Evolutionary conservation across 2,888 invertebrate species (phyloP).

Genomic region (Trachelus troglodyta): DNA sequence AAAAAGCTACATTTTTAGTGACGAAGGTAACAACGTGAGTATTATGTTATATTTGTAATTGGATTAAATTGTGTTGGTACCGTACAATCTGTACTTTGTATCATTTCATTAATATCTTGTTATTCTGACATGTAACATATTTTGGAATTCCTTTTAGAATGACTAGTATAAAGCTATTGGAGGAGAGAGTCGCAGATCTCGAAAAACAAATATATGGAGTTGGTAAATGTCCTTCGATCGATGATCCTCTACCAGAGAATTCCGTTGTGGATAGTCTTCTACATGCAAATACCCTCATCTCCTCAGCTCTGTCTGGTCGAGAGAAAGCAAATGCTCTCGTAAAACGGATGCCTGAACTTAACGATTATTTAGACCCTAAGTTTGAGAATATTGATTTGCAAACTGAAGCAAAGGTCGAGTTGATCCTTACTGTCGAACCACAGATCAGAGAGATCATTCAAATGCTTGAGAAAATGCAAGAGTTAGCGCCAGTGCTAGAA

Average conservation of each 20-base stretch:
- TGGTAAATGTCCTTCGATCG: slow-evolving; percentile 46
- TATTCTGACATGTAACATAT: too few relatives aligned
- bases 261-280: slow-evolving; percentile 66
- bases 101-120: too few relatives aligned
- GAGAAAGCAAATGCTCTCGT: slow-evolving; percentile 66
- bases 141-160: slow-evolving; percentile 18
- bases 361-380: slow-evolving; percentile 66
- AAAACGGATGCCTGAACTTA: slow-evolving; percentile 66
- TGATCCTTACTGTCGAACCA: slow-evolving; percentile 65
- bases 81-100: background rate
- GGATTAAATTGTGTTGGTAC: background rate
- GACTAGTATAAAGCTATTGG: slow-evolving; percentile 60
- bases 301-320: slow-evolving; percentile 68
- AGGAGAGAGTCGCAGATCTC: slow-evolving; percentile 66
- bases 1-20: too few relatives aligned
- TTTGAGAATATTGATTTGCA: slow-evolving; percentile 65
- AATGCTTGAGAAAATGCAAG: slow-evolving; percentile 62
- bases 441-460: slow-evolving; percentile 65
- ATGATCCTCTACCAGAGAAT: slow-evolving; percentile 50
- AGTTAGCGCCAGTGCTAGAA: slow-evolving; percentile 63
- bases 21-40: too few relatives aligned
- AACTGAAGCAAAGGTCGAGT: slow-evolving; percentile 66
- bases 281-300: slow-evolving; percentile 67
- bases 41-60: too few relatives aligned
- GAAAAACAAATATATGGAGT: slow-evolving; percentile 66